Evolutionary conservation across 2,888 invertebrate species (phyloP), one percentile per base, ranked within the genome.

Genomic region (Caenorhabditis sp.): DNA sequence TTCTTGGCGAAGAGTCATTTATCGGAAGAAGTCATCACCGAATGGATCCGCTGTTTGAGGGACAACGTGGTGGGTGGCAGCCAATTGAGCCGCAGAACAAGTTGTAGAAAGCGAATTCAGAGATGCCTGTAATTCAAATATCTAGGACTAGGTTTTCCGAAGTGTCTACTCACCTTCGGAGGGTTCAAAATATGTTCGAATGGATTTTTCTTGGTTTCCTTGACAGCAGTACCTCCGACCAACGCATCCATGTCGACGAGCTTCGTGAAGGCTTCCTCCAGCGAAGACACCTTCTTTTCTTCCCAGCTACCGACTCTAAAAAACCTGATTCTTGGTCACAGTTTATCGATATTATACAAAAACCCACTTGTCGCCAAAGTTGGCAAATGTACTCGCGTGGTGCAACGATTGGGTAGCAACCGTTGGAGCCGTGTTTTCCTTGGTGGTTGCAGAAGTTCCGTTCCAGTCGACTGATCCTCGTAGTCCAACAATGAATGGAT

Each of bases 161-260:
- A 7, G 6, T 27, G 2, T 24, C 46, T 43, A 48, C 53, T 13
- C 9, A 86, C 81, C 81, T 87, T 87, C 37, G 87, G 87, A 20
- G 87, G 87, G 52, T 87, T 87, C 68, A 88, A 74, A 59, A 87
- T 80, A 62, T 87, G 86, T 43, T 88, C 87, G 61, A 87, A 87
- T 13, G 87, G 87, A 46, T 87, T 87, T 76, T 87, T 87, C 75
- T 86, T 87, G 27, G 82, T 81, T 75, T 83, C 83, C 53, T 74
- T 77, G 11, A 52, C 50, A 22, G 59, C 62, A 15, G 74, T 77
- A 22, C 73, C 78, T n/a, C 79, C 82, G 39, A 88, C 82, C 55
- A 88, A 82, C 15, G 81, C 73, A 55, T 88, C 83, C 86, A 88
- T 87, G 73, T 88, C 86, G 20, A 88, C 88, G n/a, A 87, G 78